Percentiles rank a stretch among this genome's conserved stretches.
Conservation (phyloP, 2,888 invertebrate species). For the Ophioninae sp. region DNA sequence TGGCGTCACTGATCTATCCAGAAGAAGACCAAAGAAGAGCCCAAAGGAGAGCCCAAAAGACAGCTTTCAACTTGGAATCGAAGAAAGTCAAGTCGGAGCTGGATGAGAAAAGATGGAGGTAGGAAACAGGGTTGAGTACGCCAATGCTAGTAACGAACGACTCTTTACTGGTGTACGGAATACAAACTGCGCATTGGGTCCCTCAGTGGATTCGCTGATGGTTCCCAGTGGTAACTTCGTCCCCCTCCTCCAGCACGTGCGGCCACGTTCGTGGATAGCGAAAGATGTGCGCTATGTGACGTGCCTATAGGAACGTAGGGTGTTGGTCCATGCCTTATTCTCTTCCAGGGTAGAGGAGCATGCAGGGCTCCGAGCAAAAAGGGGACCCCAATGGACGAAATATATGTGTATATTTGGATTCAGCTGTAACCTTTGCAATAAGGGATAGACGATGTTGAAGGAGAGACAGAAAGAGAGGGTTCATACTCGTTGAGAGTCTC, state of each 20-base stretch:
- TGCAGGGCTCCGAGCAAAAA: conserved; percentile 2
- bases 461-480: conserved; percentile 1
- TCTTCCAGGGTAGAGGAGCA: conserved; percentile 4
- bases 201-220: conserved; percentile 45
- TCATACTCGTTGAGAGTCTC: conserved; percentile 49
- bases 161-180: conserved; percentile 72
- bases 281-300: conserved; percentile 53
- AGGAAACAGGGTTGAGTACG: conserved; percentile 54
- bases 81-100: conserved; percentile 58
- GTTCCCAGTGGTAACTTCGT: conserved; percentile 46
- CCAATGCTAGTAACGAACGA: conserved; percentile 71
- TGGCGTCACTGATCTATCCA: conserved; percentile 19
- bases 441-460: conserved; percentile 6
- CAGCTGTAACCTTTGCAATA: conserved; percentile 39
- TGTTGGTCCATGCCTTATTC: conserved; percentile 2
- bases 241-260: conserved; percentile 64
- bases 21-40: conserved; percentile 33
- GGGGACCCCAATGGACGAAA: conserved; percentile 15
- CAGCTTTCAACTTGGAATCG: conserved; percentile 19
- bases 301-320: conserved; percentile 41
- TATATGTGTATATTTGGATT: conserved; percentile 46
- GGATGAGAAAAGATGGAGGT: conserved; percentile 23
- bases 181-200: conserved; percentile 76
- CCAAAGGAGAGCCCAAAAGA: conserved; percentile 46
- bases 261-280: conserved; percentile 68